Conservation (phyloP, 2,113 vertebrate genomes). For the Rhombomys opimus region DNA sequence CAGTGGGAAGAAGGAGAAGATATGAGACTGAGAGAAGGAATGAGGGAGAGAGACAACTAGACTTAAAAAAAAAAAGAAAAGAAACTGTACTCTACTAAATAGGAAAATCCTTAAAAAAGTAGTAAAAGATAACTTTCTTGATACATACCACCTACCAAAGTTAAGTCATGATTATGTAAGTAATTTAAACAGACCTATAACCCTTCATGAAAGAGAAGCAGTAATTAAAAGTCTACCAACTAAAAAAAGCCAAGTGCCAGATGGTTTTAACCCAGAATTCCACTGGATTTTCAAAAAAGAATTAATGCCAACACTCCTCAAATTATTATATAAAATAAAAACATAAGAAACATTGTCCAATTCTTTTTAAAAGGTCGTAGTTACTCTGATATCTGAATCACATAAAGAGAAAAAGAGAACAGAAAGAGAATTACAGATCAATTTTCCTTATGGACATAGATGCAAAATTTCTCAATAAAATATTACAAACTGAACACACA, state of each 20-base stretch:
- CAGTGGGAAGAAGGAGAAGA: neutral
- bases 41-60: neutral
- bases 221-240: neutral
- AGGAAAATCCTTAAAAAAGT: neutral
- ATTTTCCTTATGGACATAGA: neutral
- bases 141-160: neutral
- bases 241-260: neutral
- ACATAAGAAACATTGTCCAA: neutral
- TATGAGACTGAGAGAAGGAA: neutral
- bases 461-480: neutral
- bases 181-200: neutral
- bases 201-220: neutral
- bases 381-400: neutral
- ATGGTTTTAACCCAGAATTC: neutral
- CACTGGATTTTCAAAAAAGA: neutral
- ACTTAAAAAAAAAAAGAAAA: neutral
- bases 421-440: neutral
- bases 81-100: neutral
- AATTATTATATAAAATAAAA: neutral
- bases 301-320: neutral
- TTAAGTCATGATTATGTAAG: neutral
- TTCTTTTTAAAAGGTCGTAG: neutral
- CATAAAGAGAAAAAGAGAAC: neutral
- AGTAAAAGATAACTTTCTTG: neutral
- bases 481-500: neutral